These are phyloP conservation scores for Cryptotermes secundus DNA, from an alignment of 1,140 invertebrate species.

Conservation along the genomic window DNA sequence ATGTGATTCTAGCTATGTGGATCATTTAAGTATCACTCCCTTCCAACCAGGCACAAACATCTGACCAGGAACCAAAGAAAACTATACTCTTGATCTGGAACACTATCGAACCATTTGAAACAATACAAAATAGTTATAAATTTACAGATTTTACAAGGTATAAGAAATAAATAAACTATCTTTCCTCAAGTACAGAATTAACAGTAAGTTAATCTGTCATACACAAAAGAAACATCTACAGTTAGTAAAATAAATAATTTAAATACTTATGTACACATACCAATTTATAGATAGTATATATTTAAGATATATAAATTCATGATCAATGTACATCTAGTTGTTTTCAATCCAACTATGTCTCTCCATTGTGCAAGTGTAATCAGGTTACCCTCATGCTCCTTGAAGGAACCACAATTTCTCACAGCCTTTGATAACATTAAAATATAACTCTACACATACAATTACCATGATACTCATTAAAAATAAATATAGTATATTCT, in stretches of 20 bases:
- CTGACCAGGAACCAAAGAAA: conserved; percentile 35
- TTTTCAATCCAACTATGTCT: neutral
- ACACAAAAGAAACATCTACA: conserved; percentile 25
- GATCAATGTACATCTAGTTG: neutral
- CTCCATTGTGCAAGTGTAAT: conserved; percentile 7
- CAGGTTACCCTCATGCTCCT: neutral
- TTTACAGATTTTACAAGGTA: neutral
- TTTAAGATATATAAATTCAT: neutral
- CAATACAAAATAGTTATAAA: neutral
- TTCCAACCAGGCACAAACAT: conserved; percentile 22
- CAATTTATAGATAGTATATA: conserved; percentile 15
- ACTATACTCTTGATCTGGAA: conserved; percentile 32
- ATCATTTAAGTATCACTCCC: neutral
- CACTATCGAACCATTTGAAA: neutral
- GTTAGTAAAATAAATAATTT: conserved; percentile 30
- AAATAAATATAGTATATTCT: conserved; percentile 15
- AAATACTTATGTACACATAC: conserved; percentile 30
- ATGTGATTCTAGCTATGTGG: neutral
- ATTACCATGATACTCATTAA: neutral
- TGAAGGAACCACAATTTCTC: conserved; percentile 7
- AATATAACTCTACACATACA: neutral
- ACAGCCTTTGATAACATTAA: conserved; percentile 17
- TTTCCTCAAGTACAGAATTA: conserved; percentile 25
- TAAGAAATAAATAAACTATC: neutral
- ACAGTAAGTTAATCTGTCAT: conserved; percentile 24